Percentiles rank a stretch among this genome's conserved stretches.
Evolutionary conservation across 1,140 invertebrate genomes (phyloP).

Genomic region (Chlorops oryzae): DNA sequence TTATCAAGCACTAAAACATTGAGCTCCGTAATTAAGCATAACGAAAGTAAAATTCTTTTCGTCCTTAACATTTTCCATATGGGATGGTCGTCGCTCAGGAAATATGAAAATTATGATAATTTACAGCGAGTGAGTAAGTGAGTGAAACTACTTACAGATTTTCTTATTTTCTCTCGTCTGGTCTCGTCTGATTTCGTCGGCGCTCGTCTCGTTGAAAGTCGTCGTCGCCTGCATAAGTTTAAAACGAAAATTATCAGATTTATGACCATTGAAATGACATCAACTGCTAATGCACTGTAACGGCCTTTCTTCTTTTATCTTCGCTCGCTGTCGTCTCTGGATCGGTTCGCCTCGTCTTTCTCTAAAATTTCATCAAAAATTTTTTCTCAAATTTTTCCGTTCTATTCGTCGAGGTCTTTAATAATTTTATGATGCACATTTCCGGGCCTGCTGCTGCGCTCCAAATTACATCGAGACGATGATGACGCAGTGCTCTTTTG

Average conservation of each 20-base stretch:
- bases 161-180: no score
- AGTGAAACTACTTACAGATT: neutral
- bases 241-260: constrained; percentile 10
- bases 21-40: neutral
- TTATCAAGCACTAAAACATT: no score
- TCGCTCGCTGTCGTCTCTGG: no score
- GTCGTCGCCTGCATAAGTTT: neutral
- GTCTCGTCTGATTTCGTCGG: neutral
- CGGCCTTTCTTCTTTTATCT: constrained; percentile 11
- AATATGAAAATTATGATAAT: constrained; percentile 13
- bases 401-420: neutral
- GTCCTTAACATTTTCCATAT: no score
- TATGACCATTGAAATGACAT: constrained; percentile 11
- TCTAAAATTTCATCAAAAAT: no score
- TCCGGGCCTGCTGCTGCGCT: constrained; percentile 2
- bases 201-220: neutral
- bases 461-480: no score
- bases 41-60: no score
- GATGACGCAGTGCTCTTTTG: no score
- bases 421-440: constrained; percentile 15
- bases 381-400: neutral
- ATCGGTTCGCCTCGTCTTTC: no score
- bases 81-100: no score
- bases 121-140: constrained; percentile 2
- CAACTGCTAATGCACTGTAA: constrained; percentile 3